Conservation (phyloP, 2,888 invertebrate genomes). For the Andrena hattorfiana region DNA sequence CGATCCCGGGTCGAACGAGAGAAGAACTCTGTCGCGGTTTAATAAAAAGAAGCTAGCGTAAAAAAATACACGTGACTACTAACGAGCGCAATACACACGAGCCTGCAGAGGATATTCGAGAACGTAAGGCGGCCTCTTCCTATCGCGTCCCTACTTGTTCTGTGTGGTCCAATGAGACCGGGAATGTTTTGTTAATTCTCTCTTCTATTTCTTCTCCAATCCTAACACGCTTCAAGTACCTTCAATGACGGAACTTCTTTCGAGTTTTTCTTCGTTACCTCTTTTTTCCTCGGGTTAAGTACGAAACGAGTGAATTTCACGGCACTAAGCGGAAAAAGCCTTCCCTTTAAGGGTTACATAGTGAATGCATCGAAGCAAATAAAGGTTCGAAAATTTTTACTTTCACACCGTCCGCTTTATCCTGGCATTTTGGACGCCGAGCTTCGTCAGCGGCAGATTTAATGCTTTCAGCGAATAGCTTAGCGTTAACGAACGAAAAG, state of each 20-base stretch:
- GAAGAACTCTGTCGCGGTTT: slow-evolving; percentile 26
- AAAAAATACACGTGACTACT: slow-evolving; percentile 41
- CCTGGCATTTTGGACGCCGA: not conserved
- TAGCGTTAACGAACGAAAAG: slow-evolving; percentile 15
- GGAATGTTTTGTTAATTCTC: slow-evolving; percentile 33
- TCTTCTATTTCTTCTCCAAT: not conserved
- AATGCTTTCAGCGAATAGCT: not conserved
- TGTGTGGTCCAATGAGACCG: not conserved
- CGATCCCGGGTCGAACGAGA: slow-evolving; percentile 14
- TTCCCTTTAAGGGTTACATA: not conserved
- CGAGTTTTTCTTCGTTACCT: not conserved
- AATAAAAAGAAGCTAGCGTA: slow-evolving; percentile 25
- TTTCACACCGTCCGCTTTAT: not conserved
- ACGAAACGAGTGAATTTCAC: slow-evolving; percentile 8
- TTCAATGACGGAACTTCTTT: slow-evolving; percentile 8
- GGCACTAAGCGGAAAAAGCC: not conserved
- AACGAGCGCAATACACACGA: slow-evolving; percentile 32
- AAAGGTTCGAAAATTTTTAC: too few relatives aligned
- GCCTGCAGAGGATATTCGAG: slow-evolving; percentile 8
- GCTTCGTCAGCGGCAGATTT: not conserved
- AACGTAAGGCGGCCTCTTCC: not conserved
- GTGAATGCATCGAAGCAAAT: too few relatives aligned
- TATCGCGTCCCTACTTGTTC: not conserved
- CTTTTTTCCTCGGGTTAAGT: not conserved
- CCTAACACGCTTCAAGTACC: not conserved